Conservation (phyloP, 1,140 invertebrate species). For the Drosophila paulistorum region DNA sequence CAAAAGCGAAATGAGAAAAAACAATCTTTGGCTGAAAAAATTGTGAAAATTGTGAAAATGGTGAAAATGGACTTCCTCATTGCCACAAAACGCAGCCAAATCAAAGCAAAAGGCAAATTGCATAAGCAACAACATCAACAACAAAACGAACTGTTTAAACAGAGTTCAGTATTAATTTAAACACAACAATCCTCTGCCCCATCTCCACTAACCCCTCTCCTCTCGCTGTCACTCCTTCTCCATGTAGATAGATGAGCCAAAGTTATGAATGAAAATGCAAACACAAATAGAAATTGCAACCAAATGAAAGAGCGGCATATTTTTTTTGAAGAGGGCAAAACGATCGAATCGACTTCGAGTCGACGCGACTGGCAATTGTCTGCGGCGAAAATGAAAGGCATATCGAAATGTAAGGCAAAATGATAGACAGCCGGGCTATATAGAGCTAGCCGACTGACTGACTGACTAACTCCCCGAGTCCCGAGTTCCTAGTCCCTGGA, state of each 20-base stretch:
- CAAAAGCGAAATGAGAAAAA: constrained; percentile 24
- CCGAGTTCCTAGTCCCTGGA: neutral
- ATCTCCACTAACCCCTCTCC: neutral
- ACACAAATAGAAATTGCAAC: constrained; percentile 59
- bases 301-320: constrained; percentile 66
- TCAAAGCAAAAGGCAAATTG: constrained; percentile 50
- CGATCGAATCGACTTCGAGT: constrained; percentile 8
- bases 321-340: constrained; percentile 26
- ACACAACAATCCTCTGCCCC: constrained; percentile 22
- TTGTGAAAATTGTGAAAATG: constrained; percentile 24
- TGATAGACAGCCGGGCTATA: constrained; percentile 64
- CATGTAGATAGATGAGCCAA: constrained; percentile 19
- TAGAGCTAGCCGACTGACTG: constrained; percentile 43
- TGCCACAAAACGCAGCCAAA: constrained; percentile 52
- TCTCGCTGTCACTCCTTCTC: neutral
- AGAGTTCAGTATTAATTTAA: constrained; percentile 51
- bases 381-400: constrained; percentile 61
- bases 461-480: constrained; percentile 41
- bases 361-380: constrained; percentile 43
- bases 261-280: constrained; percentile 71
- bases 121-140: constrained; percentile 45
- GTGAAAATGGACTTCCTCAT: constrained; percentile 64
- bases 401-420: constrained; percentile 34
- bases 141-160: constrained; percentile 35
- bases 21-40: neutral